Conservation (phyloP, 1,140 invertebrate species). For the Eciton burchellii region DNA sequence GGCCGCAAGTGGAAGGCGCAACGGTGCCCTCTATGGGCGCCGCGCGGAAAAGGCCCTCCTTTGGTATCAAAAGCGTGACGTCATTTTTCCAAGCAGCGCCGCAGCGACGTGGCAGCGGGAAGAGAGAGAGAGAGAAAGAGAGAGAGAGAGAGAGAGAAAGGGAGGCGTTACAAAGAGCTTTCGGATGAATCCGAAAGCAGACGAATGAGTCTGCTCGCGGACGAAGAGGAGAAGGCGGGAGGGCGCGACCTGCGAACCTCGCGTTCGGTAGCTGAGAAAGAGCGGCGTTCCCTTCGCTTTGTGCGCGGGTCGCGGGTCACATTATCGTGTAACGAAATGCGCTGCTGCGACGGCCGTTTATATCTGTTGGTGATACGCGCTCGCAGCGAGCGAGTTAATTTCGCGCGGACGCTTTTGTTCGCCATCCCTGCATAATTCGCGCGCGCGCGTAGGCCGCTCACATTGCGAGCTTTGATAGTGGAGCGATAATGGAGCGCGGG, state of each 20-base stretch:
- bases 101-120: no score
- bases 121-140: no score
- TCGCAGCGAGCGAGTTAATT: constrained; percentile 62
- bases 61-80: constrained; percentile 37
- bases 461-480: constrained; percentile 60
- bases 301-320: constrained; percentile 37
- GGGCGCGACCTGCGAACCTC: neutral
- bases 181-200: no score
- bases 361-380: constrained; percentile 68
- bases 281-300: constrained; percentile 46
- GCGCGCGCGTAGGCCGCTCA: constrained; percentile 24
- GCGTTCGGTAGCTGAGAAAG: constrained; percentile 47
- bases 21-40: constrained; percentile 12
- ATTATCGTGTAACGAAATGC: constrained; percentile 61
- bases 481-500: constrained; percentile 29
- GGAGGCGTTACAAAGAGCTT: constrained; percentile 16
- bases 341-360: constrained; percentile 51
- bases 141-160: no score
- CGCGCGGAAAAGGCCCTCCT: constrained; percentile 13
- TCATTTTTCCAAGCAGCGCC: constrained; percentile 36
- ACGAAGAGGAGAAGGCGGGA: constrained; percentile 8
- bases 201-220: no score
- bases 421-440: constrained; percentile 43
- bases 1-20: constrained; percentile 5
- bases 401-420: constrained; percentile 65